Percentiles rank a stretch among this genome's conserved stretches.
Conservation (phyloP, 1,140 invertebrate species). For the Drosophila arawakana region DNA sequence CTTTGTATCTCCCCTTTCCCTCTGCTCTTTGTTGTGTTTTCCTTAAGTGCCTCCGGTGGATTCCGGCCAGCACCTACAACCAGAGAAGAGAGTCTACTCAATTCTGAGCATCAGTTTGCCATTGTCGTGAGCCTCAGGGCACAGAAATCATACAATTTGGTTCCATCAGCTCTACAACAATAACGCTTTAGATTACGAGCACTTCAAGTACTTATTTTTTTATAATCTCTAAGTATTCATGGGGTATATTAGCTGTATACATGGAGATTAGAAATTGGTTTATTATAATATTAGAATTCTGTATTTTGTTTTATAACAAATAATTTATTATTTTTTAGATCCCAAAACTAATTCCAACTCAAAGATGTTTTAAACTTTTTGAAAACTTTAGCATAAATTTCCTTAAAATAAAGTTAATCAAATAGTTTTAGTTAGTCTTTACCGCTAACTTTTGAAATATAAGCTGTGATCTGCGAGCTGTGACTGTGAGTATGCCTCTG, state of each 20-base stretch:
- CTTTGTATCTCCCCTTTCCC: background rate
- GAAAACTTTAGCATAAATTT: too few species aligned
- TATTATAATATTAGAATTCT: background rate
- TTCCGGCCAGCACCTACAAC: conserved; percentile 14
- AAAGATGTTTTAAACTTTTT: too few species aligned
- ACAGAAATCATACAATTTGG: background rate
- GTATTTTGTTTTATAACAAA: background rate
- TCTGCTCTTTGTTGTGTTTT: conserved; percentile 22
- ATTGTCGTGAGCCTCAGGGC: conserved; percentile 23
- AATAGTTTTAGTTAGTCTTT: background rate
- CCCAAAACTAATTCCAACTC: too few species aligned
- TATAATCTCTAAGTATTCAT: background rate
- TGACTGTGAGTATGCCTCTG: background rate
- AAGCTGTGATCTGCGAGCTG: conserved; percentile 9
- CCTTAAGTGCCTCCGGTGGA: conserved; percentile 12
- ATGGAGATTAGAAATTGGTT: background rate
- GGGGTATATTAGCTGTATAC: background rate
- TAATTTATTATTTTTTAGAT: too few species aligned
- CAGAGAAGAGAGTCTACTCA: background rate
- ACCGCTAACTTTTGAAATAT: conserved; percentile 12
- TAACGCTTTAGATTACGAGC: conserved; percentile 21
- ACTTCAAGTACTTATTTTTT: conserved; percentile 13
- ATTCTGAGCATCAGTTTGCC: conserved; percentile 26
- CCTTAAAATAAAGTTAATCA: background rate
- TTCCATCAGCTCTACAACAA: conserved; percentile 11